Evolutionary conservation across 2,888 invertebrate genomes (phyloP), one percentile per base, ranked within the genome.

Genomic region (Thalpophila matura): DNA sequence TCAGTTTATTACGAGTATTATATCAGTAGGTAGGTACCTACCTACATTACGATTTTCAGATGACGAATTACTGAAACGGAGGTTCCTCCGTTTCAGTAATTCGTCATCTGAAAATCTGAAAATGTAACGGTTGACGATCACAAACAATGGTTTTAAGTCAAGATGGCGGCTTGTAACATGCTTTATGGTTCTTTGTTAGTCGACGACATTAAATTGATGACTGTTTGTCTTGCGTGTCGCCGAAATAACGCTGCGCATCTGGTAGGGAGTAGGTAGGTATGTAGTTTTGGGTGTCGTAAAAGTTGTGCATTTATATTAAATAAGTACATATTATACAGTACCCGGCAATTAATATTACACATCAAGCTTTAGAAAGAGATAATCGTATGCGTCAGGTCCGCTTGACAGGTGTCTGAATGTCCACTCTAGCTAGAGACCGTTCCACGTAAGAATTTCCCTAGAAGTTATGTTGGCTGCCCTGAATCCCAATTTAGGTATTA

Each of bases 141-240:
- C 54, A 75, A 59, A 78, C 78, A 78, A 78, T 78, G 59, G 56
- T 29, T 20, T 45, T 5, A 43, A 58, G 35, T 26, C 69, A 73
- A 73, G 47, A 78, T 69, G 75, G 60, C 71, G 56, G 33, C 46
- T 24, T 35, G 43, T 33, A 38, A 42, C 42, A 57, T 77, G 51
- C 55, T 78, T 76, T 78, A 78, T 75, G 63, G 58, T 68, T 57
- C 78, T 78, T 78, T 78, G 77, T 78, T 62, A 42, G 51, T 47
- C 24, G 20, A 43, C 10, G 43, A 62, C 62, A 43, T 66, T 60
- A 56, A 50, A 45, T 27, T 72, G 66, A 72, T 29, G 71, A 51
- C 55, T 56, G 60, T 71, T 72, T 71, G 60, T 60, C 16, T 37
- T 60, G 53, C 20, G 38, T 49, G 66, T 65, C 66, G 60, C 65